Conservation (phyloP, 2,888 invertebrate genomes). For the Scelioninae gen. 1 region DNA sequence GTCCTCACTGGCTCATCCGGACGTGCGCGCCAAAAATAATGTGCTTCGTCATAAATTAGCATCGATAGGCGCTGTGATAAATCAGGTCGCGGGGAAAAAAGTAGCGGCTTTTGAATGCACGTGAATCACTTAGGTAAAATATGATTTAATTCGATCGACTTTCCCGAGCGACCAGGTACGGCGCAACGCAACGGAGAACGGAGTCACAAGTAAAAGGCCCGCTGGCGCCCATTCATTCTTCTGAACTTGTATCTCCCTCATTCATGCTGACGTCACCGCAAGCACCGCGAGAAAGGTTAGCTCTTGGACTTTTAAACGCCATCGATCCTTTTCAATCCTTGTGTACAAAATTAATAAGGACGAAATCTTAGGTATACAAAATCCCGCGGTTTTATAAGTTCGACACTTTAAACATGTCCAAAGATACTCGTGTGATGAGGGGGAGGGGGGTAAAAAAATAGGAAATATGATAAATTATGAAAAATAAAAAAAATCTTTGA, state of each 20-base stretch:
- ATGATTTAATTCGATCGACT: constrained; percentile 59
- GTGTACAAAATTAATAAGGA: constrained; percentile 20
- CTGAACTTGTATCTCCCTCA: constrained; percentile 53
- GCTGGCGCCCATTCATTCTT: constrained; percentile 60
- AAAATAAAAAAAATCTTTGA: no score
- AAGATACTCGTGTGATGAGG: no score
- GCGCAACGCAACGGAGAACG: neutral
- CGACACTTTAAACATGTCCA: no score
- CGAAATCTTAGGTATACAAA: neutral
- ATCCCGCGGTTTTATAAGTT: neutral
- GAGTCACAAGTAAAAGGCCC: constrained; percentile 40
- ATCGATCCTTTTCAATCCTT: constrained; percentile 57
- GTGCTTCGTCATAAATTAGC: constrained; percentile 26
- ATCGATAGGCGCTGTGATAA: constrained; percentile 33
- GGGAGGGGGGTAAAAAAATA: no score
- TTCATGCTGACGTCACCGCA: constrained; percentile 59
- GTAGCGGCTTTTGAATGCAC: constrained; percentile 11
- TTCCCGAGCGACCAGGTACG: constrained; percentile 38
- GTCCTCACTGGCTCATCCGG: neutral
- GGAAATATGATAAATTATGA: no score
- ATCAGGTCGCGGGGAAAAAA: constrained; percentile 22
- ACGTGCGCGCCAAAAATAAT: constrained; percentile 32
- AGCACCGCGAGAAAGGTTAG: constrained; percentile 24
- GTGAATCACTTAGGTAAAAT: constrained; percentile 54
- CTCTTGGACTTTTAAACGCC: constrained; percentile 55